Conservation (phyloP, 2,113 vertebrate species). For the Andinoacara biseriatus region DNA sequence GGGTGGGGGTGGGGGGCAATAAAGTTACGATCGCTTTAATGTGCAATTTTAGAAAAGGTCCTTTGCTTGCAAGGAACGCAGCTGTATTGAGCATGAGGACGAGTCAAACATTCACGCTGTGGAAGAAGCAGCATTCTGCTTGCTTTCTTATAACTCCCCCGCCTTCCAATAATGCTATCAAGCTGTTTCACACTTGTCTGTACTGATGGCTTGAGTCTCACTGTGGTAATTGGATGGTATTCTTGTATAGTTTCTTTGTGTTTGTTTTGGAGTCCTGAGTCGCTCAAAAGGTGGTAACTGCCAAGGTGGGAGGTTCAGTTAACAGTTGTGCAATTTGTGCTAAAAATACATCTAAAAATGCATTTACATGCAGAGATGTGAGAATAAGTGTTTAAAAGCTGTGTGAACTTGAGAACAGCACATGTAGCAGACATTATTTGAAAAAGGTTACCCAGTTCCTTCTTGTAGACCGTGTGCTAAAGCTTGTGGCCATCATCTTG, state of each 20-base stretch:
- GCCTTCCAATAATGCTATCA: slow-evolving; percentile 9
- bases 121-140: not conserved
- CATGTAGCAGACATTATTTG: not conserved
- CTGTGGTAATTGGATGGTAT: slow-evolving; percentile 20
- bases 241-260: not conserved
- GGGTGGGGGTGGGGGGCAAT: no score
- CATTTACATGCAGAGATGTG: not conserved
- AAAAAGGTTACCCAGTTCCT: not conserved
- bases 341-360: slow-evolving; percentile 5
- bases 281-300: not conserved
- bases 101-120: slow-evolving; percentile 2
- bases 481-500: not conserved
- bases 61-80: not conserved
- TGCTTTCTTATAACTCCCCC: not conserved
- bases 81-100: not conserved
- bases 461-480: not conserved
- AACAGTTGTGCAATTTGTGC: not conserved
- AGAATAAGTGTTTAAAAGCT: not conserved
- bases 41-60: not conserved
- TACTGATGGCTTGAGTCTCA: slow-evolving; percentile 1
- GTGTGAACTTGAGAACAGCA: not conserved
- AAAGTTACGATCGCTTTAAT: not conserved
- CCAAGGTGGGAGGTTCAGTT: slow-evolving; percentile 7
- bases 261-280: slow-evolving; percentile 14
- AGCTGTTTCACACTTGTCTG: slow-evolving; percentile 39